A percentile compares a stretch with the other conserved stretches of the same genome.
Conservation (phyloP, 2,113 vertebrate species). For the Syngnathoides biaculeatus region DNA sequence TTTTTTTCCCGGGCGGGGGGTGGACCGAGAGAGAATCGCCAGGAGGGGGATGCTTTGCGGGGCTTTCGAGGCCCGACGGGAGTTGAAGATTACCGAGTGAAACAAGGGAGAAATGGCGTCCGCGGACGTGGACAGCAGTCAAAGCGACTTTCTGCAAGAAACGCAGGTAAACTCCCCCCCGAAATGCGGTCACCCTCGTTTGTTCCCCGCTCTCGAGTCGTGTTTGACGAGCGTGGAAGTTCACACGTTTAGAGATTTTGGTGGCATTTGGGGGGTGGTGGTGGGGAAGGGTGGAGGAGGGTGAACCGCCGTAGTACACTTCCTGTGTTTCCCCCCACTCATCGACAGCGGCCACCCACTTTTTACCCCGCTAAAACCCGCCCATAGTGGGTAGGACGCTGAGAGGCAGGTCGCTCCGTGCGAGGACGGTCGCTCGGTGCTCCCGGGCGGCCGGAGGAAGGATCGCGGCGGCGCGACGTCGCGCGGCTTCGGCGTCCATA, state of each 20-base stretch:
- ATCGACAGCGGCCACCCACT: constrained; percentile 94
- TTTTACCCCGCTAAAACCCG: constrained; percentile 84
- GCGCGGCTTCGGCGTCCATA: constrained; percentile 20
- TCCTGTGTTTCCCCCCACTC: constrained; percentile 86
- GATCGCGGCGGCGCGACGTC: constrained; percentile 9
- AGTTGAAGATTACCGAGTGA: constrained; percentile 73
- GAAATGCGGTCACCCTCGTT: constrained; percentile 46
- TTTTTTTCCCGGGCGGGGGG: too few species aligned
- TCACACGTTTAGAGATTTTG: constrained; percentile 77
- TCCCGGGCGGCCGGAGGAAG: constrained; percentile 17
- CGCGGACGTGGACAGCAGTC: constrained; percentile 94
- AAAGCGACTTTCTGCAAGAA: constrained; percentile 88
- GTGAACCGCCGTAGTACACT: constrained; percentile 82
- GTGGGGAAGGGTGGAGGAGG: constrained; percentile 29
- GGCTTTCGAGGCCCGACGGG: constrained; percentile 55
- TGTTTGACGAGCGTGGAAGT: constrained; percentile 61
- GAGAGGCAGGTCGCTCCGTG: constrained; percentile 76
- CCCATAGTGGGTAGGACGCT: constrained; percentile 97
- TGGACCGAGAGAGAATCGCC: constrained; percentile 22
- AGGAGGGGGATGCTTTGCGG: constrained; percentile 65
- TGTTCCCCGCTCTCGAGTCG: constrained; percentile 48
- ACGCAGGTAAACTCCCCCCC: constrained; percentile 71
- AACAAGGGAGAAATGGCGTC: constrained; percentile 98
- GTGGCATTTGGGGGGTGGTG: constrained; percentile 49
- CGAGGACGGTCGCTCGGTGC: constrained; percentile 51